These are phyloP conservation scores for Apodemia mormo DNA, from an alignment of 2,888 invertebrate species.

Conservation along the genomic window DNA sequence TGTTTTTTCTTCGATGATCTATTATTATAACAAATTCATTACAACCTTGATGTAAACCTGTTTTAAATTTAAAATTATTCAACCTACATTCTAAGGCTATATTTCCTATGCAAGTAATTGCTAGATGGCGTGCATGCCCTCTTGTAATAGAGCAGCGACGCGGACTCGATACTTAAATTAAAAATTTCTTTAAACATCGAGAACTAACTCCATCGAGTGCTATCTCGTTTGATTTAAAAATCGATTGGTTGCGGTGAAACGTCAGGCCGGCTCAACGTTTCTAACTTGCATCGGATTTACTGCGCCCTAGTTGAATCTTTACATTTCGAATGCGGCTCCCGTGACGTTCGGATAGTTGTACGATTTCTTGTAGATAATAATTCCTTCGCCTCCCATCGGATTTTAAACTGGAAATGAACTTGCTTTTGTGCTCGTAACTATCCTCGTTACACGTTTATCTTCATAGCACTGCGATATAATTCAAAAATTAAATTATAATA, in stretches of 20 bases:
- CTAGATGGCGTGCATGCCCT: conserved; percentile 32
- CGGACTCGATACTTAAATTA: conserved; percentile 18
- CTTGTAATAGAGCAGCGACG: conserved; percentile 26
- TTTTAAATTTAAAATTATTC: conserved; percentile 7
- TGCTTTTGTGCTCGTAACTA: conserved; percentile 13
- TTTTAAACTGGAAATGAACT: conserved; percentile 19
- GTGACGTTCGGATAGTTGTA: conserved; percentile 33
- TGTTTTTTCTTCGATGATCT: neutral
- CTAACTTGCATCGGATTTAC: conserved; percentile 45
- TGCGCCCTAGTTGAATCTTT: conserved; percentile 52
- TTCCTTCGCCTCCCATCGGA: conserved; percentile 20
- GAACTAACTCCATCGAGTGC: conserved; percentile 18
- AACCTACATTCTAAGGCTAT: conserved; percentile 15
- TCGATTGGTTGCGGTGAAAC: conserved; percentile 49
- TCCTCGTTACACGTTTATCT: neutral
- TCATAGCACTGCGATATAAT: too few species aligned
- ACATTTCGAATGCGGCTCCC: conserved; percentile 54
- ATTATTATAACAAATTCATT: neutral
- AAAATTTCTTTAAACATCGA: conserved; percentile 19
- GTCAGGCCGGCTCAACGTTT: conserved; percentile 35
- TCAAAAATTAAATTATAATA: too few species aligned
- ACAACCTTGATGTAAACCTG: neutral
- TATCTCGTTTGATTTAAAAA: conserved; percentile 54
- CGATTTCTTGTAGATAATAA: conserved; percentile 33
- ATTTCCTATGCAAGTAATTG: conserved; percentile 27